Conservation (phyloP, 2,797 vertebrate species). For the Ptychobarbus kaznakovi region DNA sequence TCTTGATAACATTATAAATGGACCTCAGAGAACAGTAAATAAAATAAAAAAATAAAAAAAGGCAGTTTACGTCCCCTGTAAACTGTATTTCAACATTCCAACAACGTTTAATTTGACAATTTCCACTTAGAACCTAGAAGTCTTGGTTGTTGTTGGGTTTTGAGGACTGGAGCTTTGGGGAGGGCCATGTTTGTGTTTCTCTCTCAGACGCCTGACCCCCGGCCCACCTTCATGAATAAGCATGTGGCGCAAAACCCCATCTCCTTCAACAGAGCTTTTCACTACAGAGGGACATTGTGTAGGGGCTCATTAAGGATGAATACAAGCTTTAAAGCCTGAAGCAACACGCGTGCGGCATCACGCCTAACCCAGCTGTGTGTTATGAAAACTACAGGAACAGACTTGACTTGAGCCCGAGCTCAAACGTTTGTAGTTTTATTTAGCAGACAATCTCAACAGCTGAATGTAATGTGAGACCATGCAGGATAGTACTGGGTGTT, state of each 20-base stretch:
- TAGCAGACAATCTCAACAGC: not conserved
- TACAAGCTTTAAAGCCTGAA: slow-evolving; percentile 37
- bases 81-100: not conserved
- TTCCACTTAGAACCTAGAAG: not conserved
- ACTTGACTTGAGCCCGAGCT: slow-evolving; percentile 16
- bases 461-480: slow-evolving; percentile 3
- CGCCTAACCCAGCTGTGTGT: slow-evolving; percentile 18
- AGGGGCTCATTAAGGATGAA: slow-evolving; percentile 34
- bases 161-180: not conserved
- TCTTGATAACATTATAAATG: not conserved
- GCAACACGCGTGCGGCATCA: slow-evolving; percentile 29
- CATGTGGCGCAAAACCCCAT: slow-evolving; percentile 35
- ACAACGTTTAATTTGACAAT: not conserved
- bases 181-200: not conserved
- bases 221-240: slow-evolving; percentile 53
- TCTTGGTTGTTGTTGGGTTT: not conserved
- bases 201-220: slow-evolving; percentile 37
- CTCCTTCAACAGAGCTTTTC: slow-evolving; percentile 48
- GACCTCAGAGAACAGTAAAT: not conserved
- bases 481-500: slow-evolving; percentile 8
- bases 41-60: no score
- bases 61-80: not conserved
- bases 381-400: slow-evolving; percentile 31
- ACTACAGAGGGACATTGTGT: slow-evolving; percentile 25
- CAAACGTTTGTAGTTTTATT: slow-evolving; percentile 9